Evolutionary conservation across 2,113 vertebrate genomes (phyloP), one percentile per base, ranked within the genome.

Genomic region (Chlorodrepanis virens): DNA sequence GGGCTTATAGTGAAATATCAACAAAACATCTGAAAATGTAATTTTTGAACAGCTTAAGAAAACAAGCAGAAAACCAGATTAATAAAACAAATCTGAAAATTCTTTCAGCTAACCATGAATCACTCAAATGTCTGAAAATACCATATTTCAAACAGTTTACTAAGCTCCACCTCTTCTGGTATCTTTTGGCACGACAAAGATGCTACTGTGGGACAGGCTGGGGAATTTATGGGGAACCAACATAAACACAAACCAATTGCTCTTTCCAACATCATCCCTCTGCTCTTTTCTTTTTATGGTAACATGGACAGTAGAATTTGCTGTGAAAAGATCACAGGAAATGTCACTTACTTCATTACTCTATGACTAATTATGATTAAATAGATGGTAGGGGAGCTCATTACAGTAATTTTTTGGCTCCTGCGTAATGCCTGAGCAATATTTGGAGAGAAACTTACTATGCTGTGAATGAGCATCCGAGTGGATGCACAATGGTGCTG

Each of bases 301-400:
- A 87, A 75, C 61, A 59, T 1, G 5, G 72, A 93, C 42, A 78
- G 39, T 35, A 94, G 42, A 16, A 61, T 79, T 96, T 93, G 74
- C 60, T 94, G 83, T 77, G 90, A 88, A 94, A 96, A 90, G 77
- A 94, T 70, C 89, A 93, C 79, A 91, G 68, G 93, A 94, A 92
- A 94, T 87, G 90, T 82, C 94, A 91, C 81, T 97, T 89, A 93
- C 69, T 95, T 97, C 94, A 97, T 94, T 91, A 95, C 39, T 61
- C 76, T 92, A 50, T 75, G 83, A 94, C 77, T 97, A 97, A 97
- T 86, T 95, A 93, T 60, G 53, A 56, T 71, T 75, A 96, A 93
- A 92, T 35, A 88, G 50, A 50, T 86, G 79, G 70, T 9, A 12
- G 67, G 68, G 64, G 61, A 92, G 53, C 56, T 96, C 49, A 54